A percentile compares a stretch with the other conserved stretches of the same genome.
Conservation (phyloP, 2,797 vertebrate genomes). For the Malacoctenus gilli region DNA sequence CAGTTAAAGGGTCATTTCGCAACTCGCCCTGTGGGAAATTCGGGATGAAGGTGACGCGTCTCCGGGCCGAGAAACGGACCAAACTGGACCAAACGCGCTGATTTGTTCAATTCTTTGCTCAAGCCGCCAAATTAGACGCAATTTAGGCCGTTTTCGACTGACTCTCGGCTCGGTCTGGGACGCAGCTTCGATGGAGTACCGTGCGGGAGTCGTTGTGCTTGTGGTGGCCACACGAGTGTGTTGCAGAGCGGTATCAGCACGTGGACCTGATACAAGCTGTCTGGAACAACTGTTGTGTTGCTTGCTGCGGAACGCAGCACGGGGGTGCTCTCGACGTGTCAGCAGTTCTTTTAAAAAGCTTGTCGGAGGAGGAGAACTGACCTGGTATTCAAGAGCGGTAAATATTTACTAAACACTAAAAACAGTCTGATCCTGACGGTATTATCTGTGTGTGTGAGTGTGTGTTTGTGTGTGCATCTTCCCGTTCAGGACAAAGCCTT, state of each 20-base stretch:
- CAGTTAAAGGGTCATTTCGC: constrained; percentile 66
- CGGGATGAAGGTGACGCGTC: constrained; percentile 41
- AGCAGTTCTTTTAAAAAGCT: constrained; percentile 39
- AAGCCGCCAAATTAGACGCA: constrained; percentile 3
- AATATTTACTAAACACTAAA: constrained; percentile 60
- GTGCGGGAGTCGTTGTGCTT: constrained; percentile 72
- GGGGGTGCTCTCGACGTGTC: constrained; percentile 15
- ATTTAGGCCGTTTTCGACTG: constrained; percentile 37
- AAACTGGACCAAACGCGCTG: constrained; percentile 45
- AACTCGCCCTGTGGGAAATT: constrained; percentile 36
- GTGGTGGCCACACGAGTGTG: constrained; percentile 18
- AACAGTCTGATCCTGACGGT: constrained; percentile 51
- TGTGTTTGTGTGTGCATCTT: constrained; percentile 41
- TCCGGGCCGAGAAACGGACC: constrained; percentile 65
- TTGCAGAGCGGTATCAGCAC: constrained; percentile 22
- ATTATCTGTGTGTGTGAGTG: constrained; percentile 28
- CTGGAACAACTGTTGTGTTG: constrained; percentile 28
- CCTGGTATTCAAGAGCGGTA: constrained; percentile 52
- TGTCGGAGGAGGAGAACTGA: constrained; percentile 28
- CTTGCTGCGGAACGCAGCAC: constrained; percentile 26
- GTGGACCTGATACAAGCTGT: constrained; percentile 24
- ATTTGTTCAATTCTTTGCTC: no score
- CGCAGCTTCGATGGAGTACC: constrained; percentile 41
- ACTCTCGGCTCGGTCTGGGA: constrained; percentile 38
- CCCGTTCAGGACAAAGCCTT: constrained; percentile 33